phyloP scores from a whole-genome alignment of 2,797 vertebrate species.

The Naso thynnoides region DNA sequence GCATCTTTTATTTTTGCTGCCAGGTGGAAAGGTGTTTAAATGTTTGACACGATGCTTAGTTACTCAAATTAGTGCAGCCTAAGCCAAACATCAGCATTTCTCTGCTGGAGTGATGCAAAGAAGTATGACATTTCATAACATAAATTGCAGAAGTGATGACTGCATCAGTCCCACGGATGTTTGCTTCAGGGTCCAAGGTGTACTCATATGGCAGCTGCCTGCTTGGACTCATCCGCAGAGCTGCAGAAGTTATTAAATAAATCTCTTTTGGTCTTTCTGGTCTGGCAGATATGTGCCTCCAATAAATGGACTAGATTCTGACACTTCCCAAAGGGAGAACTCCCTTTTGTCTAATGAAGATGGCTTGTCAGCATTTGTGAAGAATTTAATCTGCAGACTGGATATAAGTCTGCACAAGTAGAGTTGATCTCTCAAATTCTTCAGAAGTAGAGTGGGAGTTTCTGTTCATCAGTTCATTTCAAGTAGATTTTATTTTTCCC shows the following conservation, averaged over 20 bases:
- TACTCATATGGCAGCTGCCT: slow-evolving; percentile 46
- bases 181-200: slow-evolving; percentile 45
- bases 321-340: slow-evolving; percentile 48
- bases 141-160: slow-evolving; percentile 10
- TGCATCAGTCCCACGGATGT: slow-evolving; percentile 33
- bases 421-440: slow-evolving; percentile 35
- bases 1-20: slow-evolving; percentile 38
- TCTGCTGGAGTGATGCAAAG: not conserved
- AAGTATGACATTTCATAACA: slow-evolving; percentile 29
- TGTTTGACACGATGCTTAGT: not conserved
- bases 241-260: slow-evolving; percentile 61
- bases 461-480: slow-evolving; percentile 48
- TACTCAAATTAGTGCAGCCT: slow-evolving; percentile 17
- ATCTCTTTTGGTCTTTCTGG: slow-evolving; percentile 40
- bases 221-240: slow-evolving; percentile 46
- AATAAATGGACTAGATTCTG: slow-evolving; percentile 57
- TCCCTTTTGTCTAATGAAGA: slow-evolving; percentile 62
- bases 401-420: slow-evolving; percentile 40
- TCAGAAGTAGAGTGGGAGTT: slow-evolving; percentile 11
- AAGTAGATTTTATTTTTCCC: slow-evolving; percentile 20
- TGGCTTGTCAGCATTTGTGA: slow-evolving; percentile 60
- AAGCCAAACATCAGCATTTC: not conserved
- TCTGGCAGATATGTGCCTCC: slow-evolving; percentile 43
- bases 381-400: slow-evolving; percentile 51
- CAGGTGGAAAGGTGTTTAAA: slow-evolving; percentile 22